Evolutionary conservation across 2,797 vertebrate species (phyloP), one percentile per base, ranked within the genome.

Genomic region (Sebastes cheni): DNA sequence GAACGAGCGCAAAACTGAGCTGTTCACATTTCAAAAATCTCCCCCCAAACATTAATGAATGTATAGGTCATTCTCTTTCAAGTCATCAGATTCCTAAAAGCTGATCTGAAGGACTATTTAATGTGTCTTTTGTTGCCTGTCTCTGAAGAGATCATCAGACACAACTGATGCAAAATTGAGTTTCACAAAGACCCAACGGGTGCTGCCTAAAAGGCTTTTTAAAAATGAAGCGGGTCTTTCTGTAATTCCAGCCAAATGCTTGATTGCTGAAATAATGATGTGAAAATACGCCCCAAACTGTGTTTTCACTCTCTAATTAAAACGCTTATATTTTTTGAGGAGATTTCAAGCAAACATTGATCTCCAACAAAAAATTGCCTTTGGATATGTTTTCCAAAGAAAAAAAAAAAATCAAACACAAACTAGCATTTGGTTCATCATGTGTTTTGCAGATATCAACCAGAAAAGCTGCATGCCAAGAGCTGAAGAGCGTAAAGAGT

Each of bases 191-290:
- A 78, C 85, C 91, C 86, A 71, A 69, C 30, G 87, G 91, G 75
- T 59, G 62, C 84, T 42, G 83, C 91, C 91, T 92, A 84, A 91
- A 92, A 91, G 87, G 81, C 84, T 81, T 80, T 91, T 95, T 91
- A 92, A 94, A 95, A 95, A 95, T 94, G 77, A 92, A 95, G 61
- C 20, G 13, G 70, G 74, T 84, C 77, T 88, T 88, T 93, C 86
- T 93, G 86, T 88, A 87, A 92, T 90, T 90, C 87, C 23, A 90
- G 90, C 93, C 93, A 95, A 93, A 93, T 67, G 90, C 80, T 88
- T 88, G 86, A 93, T 84, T 88, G 87, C 86, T 95, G 80, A 94
- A 95, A 94, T 92, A 94, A 94, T 90, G 77, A 93, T 93, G 86
- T 80, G 80, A 92, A 93, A 93, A 92, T 86, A 88, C 77, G 62